These are phyloP conservation scores for Pedetes capensis DNA, from an alignment of 2,113 vertebrate genomes.

Conservation along the genomic window DNA sequence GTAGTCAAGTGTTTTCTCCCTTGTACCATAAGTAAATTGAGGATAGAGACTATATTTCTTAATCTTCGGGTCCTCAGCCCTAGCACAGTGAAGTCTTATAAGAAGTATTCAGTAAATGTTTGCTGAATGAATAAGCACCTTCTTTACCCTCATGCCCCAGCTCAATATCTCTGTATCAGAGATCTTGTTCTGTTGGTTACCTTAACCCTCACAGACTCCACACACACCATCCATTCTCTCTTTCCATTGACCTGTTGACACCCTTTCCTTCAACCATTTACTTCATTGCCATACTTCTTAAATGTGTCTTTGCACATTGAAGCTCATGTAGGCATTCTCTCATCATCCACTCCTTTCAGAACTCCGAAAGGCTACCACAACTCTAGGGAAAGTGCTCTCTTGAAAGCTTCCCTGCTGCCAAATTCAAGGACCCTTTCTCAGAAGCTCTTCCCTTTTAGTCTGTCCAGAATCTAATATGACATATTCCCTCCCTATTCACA, in stretches of 20 bases:
- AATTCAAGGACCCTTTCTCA: not conserved
- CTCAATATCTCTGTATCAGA: not conserved
- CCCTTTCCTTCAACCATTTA: not conserved
- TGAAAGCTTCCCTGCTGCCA: not conserved
- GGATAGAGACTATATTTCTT: not conserved
- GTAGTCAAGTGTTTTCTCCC: not conserved
- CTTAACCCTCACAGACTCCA: not conserved
- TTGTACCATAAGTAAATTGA: not conserved
- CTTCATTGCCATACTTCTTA: not conserved
- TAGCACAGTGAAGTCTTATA: not conserved
- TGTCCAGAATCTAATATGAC: not conserved
- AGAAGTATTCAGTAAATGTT: not conserved
- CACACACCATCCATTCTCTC: not conserved
- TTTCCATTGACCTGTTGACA: not conserved
- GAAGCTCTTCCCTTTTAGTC: not conserved
- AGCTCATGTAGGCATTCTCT: not conserved
- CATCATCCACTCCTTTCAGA: not conserved
- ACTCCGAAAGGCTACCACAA: not conserved
- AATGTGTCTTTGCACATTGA: not conserved
- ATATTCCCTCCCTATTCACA: not conserved
- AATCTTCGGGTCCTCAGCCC: not conserved
- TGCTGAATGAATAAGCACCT: not conserved
- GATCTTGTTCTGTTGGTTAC: not conserved
- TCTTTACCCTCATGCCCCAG: not conserved
- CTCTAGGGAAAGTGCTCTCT: not conserved